Conservation (phyloP, 2,113 vertebrate genomes). For the Irena cyanogastra region DNA sequence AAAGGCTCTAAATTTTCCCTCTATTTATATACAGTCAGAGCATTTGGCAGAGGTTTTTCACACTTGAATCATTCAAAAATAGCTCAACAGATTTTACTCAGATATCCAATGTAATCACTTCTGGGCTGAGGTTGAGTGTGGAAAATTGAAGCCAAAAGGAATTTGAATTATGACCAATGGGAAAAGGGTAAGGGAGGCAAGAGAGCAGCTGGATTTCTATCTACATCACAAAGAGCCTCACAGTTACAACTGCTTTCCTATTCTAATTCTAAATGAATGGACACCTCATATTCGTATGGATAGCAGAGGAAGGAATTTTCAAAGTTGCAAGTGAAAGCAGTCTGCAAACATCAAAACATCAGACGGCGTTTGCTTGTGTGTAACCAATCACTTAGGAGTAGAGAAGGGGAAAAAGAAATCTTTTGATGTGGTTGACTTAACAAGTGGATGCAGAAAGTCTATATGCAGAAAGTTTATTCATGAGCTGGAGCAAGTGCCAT, state of each 20-base stretch:
- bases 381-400: not conserved
- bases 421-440: not conserved
- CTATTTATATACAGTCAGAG: constrained; percentile 2
- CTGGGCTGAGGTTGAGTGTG: not conserved
- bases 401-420: not conserved
- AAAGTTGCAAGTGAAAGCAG: not conserved
- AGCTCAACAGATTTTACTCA: constrained; percentile 14
- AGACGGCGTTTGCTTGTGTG: not conserved
- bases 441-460: not conserved
- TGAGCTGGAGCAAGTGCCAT: not conserved
- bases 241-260: not conserved
- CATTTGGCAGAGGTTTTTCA: not conserved
- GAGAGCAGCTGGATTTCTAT: constrained; percentile 32
- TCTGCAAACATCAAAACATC: not conserved
- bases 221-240: not conserved
- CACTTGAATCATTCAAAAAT: not conserved
- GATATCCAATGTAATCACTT: not conserved
- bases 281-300: not conserved
- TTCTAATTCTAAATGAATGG: not conserved
- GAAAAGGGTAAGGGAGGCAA: not conserved
- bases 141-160: constrained; percentile 46
- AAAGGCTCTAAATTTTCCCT: not conserved
- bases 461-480: not conserved
- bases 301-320: not conserved
- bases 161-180: constrained; percentile 34